Conservation (phyloP, 2,113 vertebrate genomes). For the Illadopsis cleaveri region DNA sequence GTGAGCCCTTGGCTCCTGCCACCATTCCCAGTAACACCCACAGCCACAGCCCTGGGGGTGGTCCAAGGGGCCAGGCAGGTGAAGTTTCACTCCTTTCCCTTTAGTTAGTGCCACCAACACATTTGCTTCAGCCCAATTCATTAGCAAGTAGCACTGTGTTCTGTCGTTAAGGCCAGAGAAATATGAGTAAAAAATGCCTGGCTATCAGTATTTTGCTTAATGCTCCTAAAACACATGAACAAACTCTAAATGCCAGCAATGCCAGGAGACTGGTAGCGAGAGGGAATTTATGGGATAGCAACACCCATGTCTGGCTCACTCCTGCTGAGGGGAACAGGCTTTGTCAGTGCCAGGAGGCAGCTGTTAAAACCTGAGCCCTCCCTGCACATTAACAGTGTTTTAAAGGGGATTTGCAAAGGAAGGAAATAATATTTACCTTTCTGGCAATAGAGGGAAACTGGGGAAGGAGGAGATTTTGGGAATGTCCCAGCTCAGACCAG, state of each 20-base stretch:
- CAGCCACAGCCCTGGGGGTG: fast-evolving
- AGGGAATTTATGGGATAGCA: neutral
- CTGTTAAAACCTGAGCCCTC: neutral
- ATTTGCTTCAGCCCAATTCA: neutral
- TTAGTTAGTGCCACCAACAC: neutral
- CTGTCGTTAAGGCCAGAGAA: neutral
- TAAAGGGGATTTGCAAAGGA: neutral
- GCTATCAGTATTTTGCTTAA: neutral
- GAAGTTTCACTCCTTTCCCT: neutral
- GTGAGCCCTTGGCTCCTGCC: neutral
- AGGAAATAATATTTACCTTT: neutral
- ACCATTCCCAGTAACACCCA: neutral
- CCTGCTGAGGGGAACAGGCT: neutral
- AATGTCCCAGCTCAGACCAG: neutral
- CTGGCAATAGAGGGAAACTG: neutral
- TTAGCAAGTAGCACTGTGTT: neutral
- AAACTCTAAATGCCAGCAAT: neutral
- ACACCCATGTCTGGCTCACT: neutral
- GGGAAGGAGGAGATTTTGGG: neutral
- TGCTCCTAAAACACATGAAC: neutral
- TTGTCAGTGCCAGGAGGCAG: neutral
- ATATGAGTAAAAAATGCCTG: neutral
- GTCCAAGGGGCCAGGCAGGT: neutral
- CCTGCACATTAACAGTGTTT: neutral
- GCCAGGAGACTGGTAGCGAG: neutral